Base-by-base conservation (phyloP, 1,140 invertebrate genomes). In the Drosophila nikananu region DNA sequence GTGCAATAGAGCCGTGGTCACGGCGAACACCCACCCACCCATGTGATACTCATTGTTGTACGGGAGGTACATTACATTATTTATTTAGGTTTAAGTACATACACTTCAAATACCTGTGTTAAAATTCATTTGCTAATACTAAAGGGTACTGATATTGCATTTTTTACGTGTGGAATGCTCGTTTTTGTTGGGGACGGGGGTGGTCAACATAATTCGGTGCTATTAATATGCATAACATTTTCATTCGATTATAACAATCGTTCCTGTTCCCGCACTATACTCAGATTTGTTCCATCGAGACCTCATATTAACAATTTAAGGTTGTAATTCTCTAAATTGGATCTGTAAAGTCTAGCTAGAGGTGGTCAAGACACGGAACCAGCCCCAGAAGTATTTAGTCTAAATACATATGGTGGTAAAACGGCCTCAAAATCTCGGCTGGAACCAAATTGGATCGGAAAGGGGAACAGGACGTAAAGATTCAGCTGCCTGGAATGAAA, bases 81-180 rank as follows among this genome's bases (percentile, higher is more conserved):
- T 89, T 90, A 80, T 80, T 86, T 86, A 76, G 66, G 37, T 76
- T 81, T 89, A 89, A 89, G 86, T 89, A 90, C 84, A 87, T 72
- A 70, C 71, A 73, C 37, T 58, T 67, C 71, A 63, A 77, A 82
- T 66, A 82, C 62, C 55, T 73, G 39, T 79, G 77, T 80, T 80
- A 80, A 81, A 77, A 81, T 77, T 81, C 70, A 76, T 55, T 73
- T 37, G 60, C 86, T 87, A 83, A 79, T 66, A 81, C 81, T 79
- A 80, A 76, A 21, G 60, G 54, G 48, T 46, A 64, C 44, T 75
- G 70, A 87, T 89, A 89, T 89, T 90, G 86, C 86, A 81, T 76
- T 39, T 57, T 39, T 17, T 39, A 44, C 48, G 54, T 59, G 59
- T 63, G 81, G 70, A 82, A 86, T 86, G 75, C 71, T 63, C 62